Evolutionary conservation across 2,888 invertebrate species (phyloP).

Genomic region (Norana najaformis): DNA sequence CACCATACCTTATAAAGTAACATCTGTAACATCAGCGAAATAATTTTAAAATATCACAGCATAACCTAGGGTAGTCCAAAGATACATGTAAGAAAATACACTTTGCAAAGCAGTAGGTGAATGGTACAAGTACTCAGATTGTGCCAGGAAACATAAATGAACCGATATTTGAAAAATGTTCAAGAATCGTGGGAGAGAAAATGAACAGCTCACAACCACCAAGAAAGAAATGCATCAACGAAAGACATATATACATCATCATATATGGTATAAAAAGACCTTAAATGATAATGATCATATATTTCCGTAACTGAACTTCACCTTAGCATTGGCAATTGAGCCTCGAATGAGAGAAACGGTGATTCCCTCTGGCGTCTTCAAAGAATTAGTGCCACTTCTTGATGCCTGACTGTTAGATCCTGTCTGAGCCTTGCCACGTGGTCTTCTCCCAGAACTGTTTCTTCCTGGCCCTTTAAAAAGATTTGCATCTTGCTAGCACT

Average conservation of each 20-base stretch:
- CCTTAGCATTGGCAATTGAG: conserved; percentile 1
- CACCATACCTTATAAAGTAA: too few species aligned
- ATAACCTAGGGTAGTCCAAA: too few species aligned
- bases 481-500: neutral
- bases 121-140: neutral
- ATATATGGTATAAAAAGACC: neutral
- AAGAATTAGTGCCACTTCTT: neutral
- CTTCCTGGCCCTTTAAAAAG: neutral
- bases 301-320: neutral
- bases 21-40: too few species aligned
- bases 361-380: conserved; percentile 24
- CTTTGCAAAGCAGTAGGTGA: neutral
- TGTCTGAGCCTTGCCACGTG: neutral
- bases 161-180: too few species aligned
- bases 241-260: too few species aligned
- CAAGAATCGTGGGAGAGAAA: too few species aligned
- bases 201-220: too few species aligned
- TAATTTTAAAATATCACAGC: too few species aligned
- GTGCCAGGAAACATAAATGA: too few species aligned
- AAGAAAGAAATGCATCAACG: too few species aligned
- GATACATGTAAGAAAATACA: neutral
- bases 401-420: neutral
- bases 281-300: neutral
- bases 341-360: neutral
- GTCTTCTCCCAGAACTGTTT: neutral